Base-by-base conservation (phyloP, 2,797 vertebrate genomes). In the Hoplostethus mediterraneus region DNA sequence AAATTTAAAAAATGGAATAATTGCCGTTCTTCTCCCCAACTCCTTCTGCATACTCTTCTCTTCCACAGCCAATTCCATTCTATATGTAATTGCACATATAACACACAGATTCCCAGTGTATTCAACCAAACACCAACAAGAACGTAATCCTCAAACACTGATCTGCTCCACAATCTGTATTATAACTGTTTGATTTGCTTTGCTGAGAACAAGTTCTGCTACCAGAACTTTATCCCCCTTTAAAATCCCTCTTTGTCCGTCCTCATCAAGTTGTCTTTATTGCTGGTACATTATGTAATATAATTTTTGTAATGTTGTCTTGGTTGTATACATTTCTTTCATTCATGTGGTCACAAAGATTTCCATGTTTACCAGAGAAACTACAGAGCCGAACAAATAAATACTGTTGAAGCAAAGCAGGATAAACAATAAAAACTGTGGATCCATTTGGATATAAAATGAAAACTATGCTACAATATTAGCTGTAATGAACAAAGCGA, bases 71-170 rank as follows among this genome's bases (percentile, higher is more conserved):
- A 42, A 17, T 52, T 67, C 1, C 2, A 12, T n/a, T 5, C 16
- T 17, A 36, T 7, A 31, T 31, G 56, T 11, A 7, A 10, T 58
- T 58, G 56, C 56, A 49, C 17, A 58, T 33, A 60, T 28, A 28
- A n/a, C 1, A 1, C 31, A 40, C n/a, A 42, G 30, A 53, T 9
- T 11, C 11, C 6, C 42, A 2, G 13, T 38, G 2, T 6, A 36
- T 13, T 59, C 40, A 36, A 44, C 8, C 21, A 58, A 55, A 33
- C 67, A 5, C 3, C 42, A 44, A 12, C 17, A 63, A 30, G 12
- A 67, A 71, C 63, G 57, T 59, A 75, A 76, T 79, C 70, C 36
- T 63, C 63, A 62, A 12, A 49, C 38, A 55, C 55, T 31, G 33
- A 75, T 62, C 65, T 42, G 53, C 42, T 69, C 25, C 58, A 63